Evolutionary conservation across 2,797 vertebrate species (phyloP), one percentile per base, ranked within the genome.

Genomic region (Meriones psammophilus): DNA sequence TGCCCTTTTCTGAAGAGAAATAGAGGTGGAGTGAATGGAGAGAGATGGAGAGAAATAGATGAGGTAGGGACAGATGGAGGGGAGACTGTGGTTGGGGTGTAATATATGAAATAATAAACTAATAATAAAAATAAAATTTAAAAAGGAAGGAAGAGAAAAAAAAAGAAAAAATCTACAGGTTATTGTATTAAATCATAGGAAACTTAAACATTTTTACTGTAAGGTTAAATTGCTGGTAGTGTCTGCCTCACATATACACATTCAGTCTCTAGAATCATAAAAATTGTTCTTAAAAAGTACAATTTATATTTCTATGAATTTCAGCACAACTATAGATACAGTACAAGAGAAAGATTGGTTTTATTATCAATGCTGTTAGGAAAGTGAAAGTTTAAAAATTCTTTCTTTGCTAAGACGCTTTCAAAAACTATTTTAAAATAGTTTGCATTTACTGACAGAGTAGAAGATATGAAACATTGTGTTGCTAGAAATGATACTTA

Each of bases 401-500:
- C 2, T 30, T 26, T 88, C 46, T 86, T 24, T 56, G 20, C 69
- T 92, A 74, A 93, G 39, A 46, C 90, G 6, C 6, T 86, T 22
- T 83, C 50, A 77, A 89, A 95, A 86, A 46, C 39, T 68, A 14
- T 81, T 78, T 89, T 92, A 92, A 96, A 97, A 88, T 84, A 50
- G 93, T 88, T 91, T 87, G n/a, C 92, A 81, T 88, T 94, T 13
- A 94, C n/a, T 77, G 56, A 95, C 88, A 94, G 60, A 86, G 24
- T 64, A 94, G 42, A 42, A 76, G 3, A n/a, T 91, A 83, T 62
- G n/a, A 92, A 78, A 90, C 30, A 76, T 33, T 87, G 50, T 36
- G 69, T 28, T 88, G 62, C 68, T 73, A 50, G 36, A 97, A 71
- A 76, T 56, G 76, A 69, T 74, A 89, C 56, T 69, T 12, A 68